Evolutionary conservation across 92 coral and sea anemone genomes (phyloP).

Genomic region (Paragorgia papillata): DNA sequence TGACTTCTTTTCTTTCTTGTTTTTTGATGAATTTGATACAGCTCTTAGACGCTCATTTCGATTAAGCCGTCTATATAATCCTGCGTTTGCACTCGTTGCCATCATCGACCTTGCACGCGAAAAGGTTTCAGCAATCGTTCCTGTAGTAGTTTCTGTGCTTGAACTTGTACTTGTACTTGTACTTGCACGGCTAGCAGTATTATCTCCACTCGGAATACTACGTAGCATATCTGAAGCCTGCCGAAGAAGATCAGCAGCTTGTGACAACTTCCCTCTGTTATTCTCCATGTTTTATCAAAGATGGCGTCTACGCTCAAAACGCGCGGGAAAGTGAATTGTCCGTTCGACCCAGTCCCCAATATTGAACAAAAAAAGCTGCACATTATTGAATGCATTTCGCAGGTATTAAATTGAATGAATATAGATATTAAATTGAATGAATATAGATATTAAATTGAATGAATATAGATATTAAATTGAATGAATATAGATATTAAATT

Average conservation of each 20-base stretch:
- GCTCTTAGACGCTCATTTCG: conserved; percentile 54
- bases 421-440: too few relatives aligned
- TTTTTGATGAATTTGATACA: conserved; percentile 27
- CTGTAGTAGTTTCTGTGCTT: neutral
- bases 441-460: too few relatives aligned
- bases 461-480: too few relatives aligned
- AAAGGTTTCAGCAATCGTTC: conserved; percentile 47
- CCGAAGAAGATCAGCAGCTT: conserved; percentile 30
- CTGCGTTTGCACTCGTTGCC: conserved; percentile 47
- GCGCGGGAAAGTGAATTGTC: neutral
- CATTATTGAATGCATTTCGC: neutral
- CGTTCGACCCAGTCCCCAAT: too few relatives aligned
- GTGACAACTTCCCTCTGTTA: conserved; percentile 18
- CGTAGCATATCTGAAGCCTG: conserved; percentile 48
- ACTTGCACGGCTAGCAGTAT: too few relatives aligned
- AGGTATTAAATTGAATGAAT: conserved; percentile 14
- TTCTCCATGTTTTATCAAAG: conserved; percentile 4
- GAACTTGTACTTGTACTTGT: too few relatives aligned
- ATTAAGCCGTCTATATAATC: conserved; percentile 50
- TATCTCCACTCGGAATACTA: neutral
- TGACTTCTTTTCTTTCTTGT: neutral
- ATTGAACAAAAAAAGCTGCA: too few relatives aligned
- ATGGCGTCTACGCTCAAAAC: neutral
- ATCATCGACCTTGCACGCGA: conserved; percentile 49
- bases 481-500: too few relatives aligned